Percentiles rank a stretch among this genome's conserved stretches.
Conservation (phyloP, 2,113 vertebrate species). For the Australoheros scitulus region DNA sequence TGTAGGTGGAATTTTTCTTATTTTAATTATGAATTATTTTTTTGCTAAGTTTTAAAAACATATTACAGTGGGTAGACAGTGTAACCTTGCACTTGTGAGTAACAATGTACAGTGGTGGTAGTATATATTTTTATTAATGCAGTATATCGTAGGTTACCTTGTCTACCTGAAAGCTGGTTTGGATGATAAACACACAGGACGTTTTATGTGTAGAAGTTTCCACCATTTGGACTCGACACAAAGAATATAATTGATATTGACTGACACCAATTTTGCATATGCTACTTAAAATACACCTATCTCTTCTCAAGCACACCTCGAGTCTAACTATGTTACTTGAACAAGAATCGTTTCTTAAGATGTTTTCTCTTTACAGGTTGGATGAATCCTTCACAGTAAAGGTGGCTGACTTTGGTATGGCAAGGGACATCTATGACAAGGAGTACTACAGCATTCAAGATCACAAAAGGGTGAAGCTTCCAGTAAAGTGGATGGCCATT, state of each 20-base stretch:
- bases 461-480: slow-evolving; percentile 87
- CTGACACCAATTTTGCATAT: neutral
- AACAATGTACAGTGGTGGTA: neutral
- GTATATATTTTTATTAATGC: neutral
- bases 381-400: slow-evolving; percentile 92
- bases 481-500: slow-evolving; percentile 98
- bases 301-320: neutral
- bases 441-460: slow-evolving; percentile 93
- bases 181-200: neutral
- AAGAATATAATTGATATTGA: neutral
- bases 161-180: neutral
- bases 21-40: neutral
- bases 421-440: slow-evolving; percentile 90
- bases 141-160: neutral
- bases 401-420: slow-evolving; percentile 97
- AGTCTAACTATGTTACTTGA: neutral
- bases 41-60: too few species aligned
- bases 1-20: neutral
- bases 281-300: neutral
- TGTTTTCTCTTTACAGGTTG: slow-evolving; percentile 80
- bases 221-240: neutral
- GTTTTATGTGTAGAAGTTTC: neutral
- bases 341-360: neutral
- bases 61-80: too few species aligned
- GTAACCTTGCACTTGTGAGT: too few species aligned